Percentiles rank a stretch among this genome's conserved stretches.
Evolutionary conservation across 2,113 vertebrate species (phyloP).

Genomic region (Dissostichus mawsoni): DNA sequence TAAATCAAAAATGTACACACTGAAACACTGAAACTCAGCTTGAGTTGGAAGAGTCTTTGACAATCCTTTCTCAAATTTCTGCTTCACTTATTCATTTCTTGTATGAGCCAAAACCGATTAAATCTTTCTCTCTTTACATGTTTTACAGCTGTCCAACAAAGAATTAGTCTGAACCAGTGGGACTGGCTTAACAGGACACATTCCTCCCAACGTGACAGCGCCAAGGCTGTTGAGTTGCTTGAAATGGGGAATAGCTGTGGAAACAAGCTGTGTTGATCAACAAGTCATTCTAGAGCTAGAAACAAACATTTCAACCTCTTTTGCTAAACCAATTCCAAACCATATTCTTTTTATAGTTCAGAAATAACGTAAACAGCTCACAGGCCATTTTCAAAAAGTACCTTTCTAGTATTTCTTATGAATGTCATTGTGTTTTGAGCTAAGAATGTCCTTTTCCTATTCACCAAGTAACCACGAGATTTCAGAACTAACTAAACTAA

Average conservation of each 20-base stretch:
- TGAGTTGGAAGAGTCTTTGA: neutral
- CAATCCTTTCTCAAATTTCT: neutral
- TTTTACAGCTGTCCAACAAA: neutral
- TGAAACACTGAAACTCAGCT: too few relatives aligned
- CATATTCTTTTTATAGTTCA: slow-evolving; percentile 21
- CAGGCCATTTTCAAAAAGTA: neutral
- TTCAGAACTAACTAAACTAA: neutral
- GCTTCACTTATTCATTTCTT: neutral
- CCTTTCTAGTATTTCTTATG: neutral
- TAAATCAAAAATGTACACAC: too few relatives aligned
- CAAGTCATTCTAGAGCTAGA: slow-evolving; percentile 72
- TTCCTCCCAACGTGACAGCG: slow-evolving; percentile 57
- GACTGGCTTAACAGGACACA: neutral
- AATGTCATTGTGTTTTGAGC: neutral
- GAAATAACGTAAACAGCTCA: slow-evolving; percentile 8
- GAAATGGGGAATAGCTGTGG: slow-evolving; percentile 28
- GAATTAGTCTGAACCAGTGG: neutral
- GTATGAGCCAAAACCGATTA: neutral
- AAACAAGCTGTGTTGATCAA: slow-evolving; percentile 80
- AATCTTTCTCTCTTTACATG: neutral
- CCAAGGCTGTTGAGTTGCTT: slow-evolving; percentile 77
- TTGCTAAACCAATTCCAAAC: slow-evolving; percentile 73
- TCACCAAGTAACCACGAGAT: neutral
- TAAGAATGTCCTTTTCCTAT: slow-evolving; percentile 31
- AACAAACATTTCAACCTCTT: slow-evolving; percentile 81